Conservation (phyloP, 2,113 vertebrate genomes). For the Crypturellus undulatus region DNA sequence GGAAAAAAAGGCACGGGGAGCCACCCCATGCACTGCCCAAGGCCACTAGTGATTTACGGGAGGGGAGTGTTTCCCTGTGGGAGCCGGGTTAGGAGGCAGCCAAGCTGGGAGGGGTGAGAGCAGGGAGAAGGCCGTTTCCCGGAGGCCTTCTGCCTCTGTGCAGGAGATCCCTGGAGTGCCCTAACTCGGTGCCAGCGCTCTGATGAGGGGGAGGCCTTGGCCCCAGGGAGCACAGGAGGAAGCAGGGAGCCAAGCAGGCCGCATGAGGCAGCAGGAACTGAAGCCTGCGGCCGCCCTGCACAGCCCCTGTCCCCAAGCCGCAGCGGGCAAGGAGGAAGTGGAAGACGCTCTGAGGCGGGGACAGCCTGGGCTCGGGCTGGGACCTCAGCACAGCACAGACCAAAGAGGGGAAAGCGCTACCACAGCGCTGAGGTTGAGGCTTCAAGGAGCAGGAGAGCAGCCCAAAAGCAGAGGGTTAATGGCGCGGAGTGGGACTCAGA, state of each 20-base stretch:
- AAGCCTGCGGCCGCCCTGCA: no score
- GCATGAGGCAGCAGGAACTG: no score
- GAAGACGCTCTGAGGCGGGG: accelerated
- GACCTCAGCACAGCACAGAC: accelerated
- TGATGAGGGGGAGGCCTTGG: not conserved
- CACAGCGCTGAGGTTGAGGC: not conserved
- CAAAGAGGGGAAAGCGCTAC: not conserved
- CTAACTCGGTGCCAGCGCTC: not conserved
- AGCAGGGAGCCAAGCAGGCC: not conserved
- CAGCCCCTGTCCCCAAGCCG: accelerated
- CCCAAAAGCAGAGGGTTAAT: not conserved
- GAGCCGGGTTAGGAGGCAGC: not conserved
- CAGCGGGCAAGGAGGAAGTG: not conserved
- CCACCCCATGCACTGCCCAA: not conserved
- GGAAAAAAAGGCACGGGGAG: no score
- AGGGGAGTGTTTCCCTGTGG: not conserved
- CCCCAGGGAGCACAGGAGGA: not conserved
- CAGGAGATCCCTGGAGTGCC: not conserved
- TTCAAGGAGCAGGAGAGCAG: not conserved
- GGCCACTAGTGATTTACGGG: not conserved
- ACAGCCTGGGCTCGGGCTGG: not conserved
- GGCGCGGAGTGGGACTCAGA: not conserved
- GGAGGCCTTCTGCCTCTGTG: not conserved
- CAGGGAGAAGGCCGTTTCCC: not conserved
- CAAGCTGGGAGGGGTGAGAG: not conserved